phyloP scores from a whole-genome alignment of 2,113 vertebrate genomes.

The Dipodomys merriami region DNA sequence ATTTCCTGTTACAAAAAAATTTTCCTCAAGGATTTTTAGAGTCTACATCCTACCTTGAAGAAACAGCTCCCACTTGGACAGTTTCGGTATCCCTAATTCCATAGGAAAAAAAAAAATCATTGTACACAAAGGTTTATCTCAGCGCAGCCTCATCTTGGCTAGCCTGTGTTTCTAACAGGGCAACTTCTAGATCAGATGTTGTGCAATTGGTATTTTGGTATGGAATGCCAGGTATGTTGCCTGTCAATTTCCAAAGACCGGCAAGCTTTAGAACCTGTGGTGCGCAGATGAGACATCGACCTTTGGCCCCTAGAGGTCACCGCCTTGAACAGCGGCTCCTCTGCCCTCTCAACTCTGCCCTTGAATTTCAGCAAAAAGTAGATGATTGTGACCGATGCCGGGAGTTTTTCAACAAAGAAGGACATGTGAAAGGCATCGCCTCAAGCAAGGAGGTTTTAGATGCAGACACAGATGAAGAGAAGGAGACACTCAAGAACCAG shows the following conservation, averaged over 20 bases:
- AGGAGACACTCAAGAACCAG: conserved; percentile 95
- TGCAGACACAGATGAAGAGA: conserved; percentile 95
- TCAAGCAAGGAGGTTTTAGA: conserved; percentile 86
- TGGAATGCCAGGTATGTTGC: not conserved
- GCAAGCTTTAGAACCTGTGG: not conserved
- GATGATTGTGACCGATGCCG: conserved; percentile 93
- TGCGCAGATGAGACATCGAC: no score
- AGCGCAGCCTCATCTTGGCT: not conserved
- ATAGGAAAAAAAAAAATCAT: not conserved
- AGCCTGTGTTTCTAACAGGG: not conserved
- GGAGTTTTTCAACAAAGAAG: conserved; percentile 91
- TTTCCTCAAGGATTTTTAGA: not conserved
- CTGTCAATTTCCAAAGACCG: not conserved
- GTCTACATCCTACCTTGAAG: not conserved
- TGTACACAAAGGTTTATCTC: not conserved
- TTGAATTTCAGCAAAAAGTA: conserved; percentile 89
- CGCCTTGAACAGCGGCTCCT: no score
- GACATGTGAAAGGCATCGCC: conserved; percentile 86
- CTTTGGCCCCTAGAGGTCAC: no score
- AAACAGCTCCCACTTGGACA: not conserved
- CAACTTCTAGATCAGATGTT: not conserved
- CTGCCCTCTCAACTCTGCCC: not conserved
- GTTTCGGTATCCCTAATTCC: not conserved
- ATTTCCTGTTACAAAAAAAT: not conserved
- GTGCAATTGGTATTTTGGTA: no score